Percentiles rank a stretch among this genome's conserved stretches.
These are phyloP conservation scores for Pocota personata DNA, from an alignment of 2,888 invertebrate species.

Conservation along the genomic window DNA sequence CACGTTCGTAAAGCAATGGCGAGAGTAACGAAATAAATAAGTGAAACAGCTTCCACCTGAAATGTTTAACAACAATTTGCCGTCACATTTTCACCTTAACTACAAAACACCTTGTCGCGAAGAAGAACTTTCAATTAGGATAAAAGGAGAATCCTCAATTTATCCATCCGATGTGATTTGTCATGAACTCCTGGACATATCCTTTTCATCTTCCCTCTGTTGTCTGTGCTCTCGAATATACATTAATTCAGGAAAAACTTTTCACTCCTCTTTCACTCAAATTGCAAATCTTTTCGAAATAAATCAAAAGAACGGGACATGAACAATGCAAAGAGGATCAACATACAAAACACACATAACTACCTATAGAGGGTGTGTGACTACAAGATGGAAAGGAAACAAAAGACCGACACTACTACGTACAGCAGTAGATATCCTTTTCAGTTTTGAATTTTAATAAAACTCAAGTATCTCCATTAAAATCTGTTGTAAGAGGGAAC, in stretches of 20 bases:
- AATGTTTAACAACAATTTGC: slow-evolving; percentile 18
- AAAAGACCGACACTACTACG: slow-evolving; percentile 10
- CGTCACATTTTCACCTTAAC: neutral
- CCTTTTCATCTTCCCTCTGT: neutral
- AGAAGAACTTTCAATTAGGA: slow-evolving; percentile 42
- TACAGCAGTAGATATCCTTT: slow-evolving; percentile 42
- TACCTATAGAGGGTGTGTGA: neutral
- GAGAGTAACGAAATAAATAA: neutral
- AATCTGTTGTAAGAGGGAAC: slow-evolving; percentile 67
- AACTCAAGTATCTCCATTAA: slow-evolving; percentile 73
- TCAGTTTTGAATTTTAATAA: slow-evolving; percentile 73
- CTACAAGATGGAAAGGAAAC: slow-evolving; percentile 24
- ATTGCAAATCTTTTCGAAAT: slow-evolving; percentile 64
- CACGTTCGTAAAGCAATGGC: neutral
- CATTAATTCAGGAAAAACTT: slow-evolving; percentile 45
- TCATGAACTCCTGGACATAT: slow-evolving; percentile 23
- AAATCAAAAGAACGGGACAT: slow-evolving; percentile 46
- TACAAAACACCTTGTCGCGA: neutral
- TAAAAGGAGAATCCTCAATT: slow-evolving; percentile 27
- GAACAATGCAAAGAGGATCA: slow-evolving; percentile 8
- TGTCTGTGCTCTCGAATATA: slow-evolving; percentile 1
- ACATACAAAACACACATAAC: neutral
- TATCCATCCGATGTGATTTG: slow-evolving; percentile 35
- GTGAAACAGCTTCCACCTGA: neutral
- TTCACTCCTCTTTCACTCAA: slow-evolving; percentile 46